These are phyloP conservation scores for Merluccius polli DNA, from an alignment of 2,797 vertebrate species.

Conservation along the genomic window DNA sequence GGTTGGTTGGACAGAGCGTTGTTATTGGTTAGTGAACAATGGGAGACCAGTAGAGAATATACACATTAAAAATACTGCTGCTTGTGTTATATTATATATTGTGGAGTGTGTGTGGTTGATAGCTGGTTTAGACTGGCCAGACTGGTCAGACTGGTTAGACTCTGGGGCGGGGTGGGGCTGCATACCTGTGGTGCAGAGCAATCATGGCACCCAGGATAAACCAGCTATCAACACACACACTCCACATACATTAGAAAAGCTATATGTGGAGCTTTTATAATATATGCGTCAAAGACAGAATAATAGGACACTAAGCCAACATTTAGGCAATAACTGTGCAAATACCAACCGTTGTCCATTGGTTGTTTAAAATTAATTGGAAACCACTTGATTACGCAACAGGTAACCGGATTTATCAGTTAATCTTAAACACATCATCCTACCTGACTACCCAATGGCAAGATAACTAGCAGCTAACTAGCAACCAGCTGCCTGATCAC, in stretches of 20 bases:
- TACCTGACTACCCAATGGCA: not conserved
- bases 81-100: not conserved
- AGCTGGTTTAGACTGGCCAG: no score
- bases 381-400: not conserved
- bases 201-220: no score
- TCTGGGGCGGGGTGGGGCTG: no score
- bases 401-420: not conserved
- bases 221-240: no score
- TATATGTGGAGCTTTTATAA: no score
- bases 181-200: no score
- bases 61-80: not conserved
- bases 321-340: not conserved
- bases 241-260: no score
- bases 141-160: no score
- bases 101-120: no score
- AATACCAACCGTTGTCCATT: not conserved
- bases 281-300: not conserved
- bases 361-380: not conserved
- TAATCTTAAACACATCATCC: constrained; percentile 14
- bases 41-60: not conserved
- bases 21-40: not conserved
- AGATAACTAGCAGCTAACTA: constrained; percentile 25
- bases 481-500: constrained; percentile 8
- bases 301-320: no score
- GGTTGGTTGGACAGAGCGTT: not conserved